phyloP scores from a whole-genome alignment of 2,888 invertebrate species.

The Drosophila parthenogenetica region DNA sequence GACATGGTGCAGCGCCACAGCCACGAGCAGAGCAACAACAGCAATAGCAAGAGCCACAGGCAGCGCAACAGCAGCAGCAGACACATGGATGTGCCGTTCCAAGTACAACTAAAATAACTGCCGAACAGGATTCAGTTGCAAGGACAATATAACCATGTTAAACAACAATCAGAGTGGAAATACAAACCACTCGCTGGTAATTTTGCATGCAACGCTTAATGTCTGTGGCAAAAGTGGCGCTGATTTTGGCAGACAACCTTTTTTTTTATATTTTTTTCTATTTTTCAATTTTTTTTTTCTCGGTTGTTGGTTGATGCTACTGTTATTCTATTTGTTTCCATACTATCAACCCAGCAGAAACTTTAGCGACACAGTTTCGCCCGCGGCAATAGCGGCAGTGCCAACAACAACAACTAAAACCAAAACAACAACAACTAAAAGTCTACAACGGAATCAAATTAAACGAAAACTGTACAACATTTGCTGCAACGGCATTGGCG shows the following conservation, averaged over 20 bases:
- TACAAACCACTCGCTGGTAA: conserved; percentile 81
- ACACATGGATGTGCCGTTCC: conserved; percentile 57
- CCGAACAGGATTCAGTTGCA: conserved; percentile 72
- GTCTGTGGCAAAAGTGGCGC: conserved; percentile 78
- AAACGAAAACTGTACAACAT: conserved; percentile 79
- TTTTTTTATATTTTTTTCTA: conserved; percentile 21
- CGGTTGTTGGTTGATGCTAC: conserved; percentile 10
- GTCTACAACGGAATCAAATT: conserved; percentile 64
- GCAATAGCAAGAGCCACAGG: conserved; percentile 31
- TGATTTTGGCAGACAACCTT: conserved; percentile 76
- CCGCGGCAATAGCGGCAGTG: conserved; percentile 17
- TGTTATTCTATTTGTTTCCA: conserved; percentile 28
- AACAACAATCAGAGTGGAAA: conserved; percentile 82
- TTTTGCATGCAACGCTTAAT: conserved; percentile 83
- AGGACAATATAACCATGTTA: conserved; percentile 79
- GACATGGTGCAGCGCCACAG: conserved; percentile 73
- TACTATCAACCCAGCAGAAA: conserved; percentile 28
- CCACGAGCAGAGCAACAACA: conserved; percentile 28
- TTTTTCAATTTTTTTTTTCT: conserved; percentile 14
- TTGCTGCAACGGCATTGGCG: conserved; percentile 72
- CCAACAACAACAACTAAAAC: conserved; percentile 21
- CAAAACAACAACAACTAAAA: conserved; percentile 24
- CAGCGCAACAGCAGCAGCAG: conserved; percentile 19
- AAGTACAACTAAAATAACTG: conserved; percentile 57
- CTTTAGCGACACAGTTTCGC: conserved; percentile 75